Base-by-base conservation (phyloP, 2,888 invertebrate species). In the Horisme vitalbata region DNA sequence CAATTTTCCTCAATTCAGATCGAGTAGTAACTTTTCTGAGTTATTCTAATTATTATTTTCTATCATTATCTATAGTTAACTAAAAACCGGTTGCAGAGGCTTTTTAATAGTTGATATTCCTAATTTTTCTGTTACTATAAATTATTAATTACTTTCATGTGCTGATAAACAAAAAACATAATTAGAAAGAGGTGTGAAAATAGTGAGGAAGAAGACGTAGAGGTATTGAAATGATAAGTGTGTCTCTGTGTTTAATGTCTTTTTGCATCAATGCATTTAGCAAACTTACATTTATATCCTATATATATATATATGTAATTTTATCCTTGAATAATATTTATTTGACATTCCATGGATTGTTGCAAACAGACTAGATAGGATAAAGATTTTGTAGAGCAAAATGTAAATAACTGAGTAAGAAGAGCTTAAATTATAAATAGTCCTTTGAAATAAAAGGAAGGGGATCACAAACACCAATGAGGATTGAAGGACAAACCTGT, bases 401-500 rank as follows among this genome's bases (percentile, higher is more conserved):
- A 63, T 64, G 41, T 56, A 68, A 66, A 71, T 68, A 68, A 66
- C 61, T 45, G 63, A 69, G 63, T 66, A 61, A 67, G 62, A 68
- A 62, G 65, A 75, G 63, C 65, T 51, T 63, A 69, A 71, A 67
- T 55, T 57, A 67, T 59, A 66, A 59, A 61, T 61, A 68, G 63
- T 72, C 62, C 65, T 72, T 74, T 71, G 68, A 61, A 59, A 73
- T 69, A 77, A 82, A 69, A 74, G 80, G 82, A 75, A 75, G 65
- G 81, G 88, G 82, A 78, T 66, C 74, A 89, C 87, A 86, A 88
- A 89, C 89, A 89, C 75, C 87, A 87, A 89, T 77, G 79, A 83
- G 83, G 85, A 85, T 71, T 68, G 71, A 77, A 77, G 87, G 89
- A 90, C 91, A 88, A 91, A 91, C 91, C 91, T 91, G 91, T 69